Evolutionary conservation across 1,140 invertebrate species (phyloP).

Genomic region (Zaprionus ghesquierei): DNA sequence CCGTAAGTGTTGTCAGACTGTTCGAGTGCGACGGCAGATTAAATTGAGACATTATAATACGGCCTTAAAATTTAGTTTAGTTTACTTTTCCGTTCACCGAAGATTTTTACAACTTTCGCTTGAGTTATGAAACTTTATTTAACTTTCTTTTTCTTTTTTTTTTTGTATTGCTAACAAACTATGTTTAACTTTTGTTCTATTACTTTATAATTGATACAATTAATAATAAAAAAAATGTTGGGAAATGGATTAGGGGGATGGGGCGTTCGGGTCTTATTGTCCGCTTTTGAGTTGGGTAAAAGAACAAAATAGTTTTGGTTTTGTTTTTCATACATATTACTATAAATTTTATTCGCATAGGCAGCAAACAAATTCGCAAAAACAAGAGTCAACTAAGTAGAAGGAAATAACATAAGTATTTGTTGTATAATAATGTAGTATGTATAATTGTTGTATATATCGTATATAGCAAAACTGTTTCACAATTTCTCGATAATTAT

Average conservation of each 20-base stretch:
- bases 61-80: not conserved
- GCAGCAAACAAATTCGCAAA: constrained; percentile 62
- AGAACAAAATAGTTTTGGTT: constrained; percentile 19
- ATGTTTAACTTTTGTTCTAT: constrained; percentile 22
- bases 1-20: not conserved
- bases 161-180: constrained; percentile 10
- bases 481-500: constrained; percentile 51
- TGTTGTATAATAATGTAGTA: constrained; percentile 31
- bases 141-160: not conserved
- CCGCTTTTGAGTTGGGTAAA: constrained; percentile 50
- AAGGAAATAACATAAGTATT: constrained; percentile 58
- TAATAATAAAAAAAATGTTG: constrained; percentile 42
- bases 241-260: constrained; percentile 4
- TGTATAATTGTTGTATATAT: constrained; percentile 55
- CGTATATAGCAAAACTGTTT: constrained; percentile 51
- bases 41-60: not conserved
- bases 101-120: not conserved
- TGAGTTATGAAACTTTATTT: constrained; percentile 24
- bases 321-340: constrained; percentile 61
- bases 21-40: not conserved
- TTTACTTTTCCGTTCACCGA: not conserved
- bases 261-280: constrained; percentile 63
- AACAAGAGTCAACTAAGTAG: constrained; percentile 37
- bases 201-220: constrained; percentile 75
- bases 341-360: constrained; percentile 70